Conservation (phyloP, 1,140 invertebrate genomes). For the Heliothis subflexa region DNA sequence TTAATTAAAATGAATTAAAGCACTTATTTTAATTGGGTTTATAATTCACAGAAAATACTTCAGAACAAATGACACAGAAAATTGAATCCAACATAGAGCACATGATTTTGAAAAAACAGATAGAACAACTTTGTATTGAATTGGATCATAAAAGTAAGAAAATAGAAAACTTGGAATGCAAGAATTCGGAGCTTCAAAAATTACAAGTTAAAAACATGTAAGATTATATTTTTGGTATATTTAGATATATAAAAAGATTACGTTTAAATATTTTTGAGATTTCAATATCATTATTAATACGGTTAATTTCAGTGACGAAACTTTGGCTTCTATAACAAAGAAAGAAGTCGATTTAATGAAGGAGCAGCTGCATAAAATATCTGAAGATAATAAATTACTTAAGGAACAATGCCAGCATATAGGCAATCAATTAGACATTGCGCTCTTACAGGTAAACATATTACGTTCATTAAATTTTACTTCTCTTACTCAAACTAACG, state of each 20-base stretch:
- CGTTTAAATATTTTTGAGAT: constrained; percentile 3
- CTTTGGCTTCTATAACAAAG: constrained; percentile 55
- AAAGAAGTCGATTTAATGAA: constrained; percentile 68
- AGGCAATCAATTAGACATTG: constrained; percentile 64
- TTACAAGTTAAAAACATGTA: constrained; percentile 68
- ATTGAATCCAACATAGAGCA: constrained; percentile 56
- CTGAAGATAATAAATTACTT: constrained; percentile 65
- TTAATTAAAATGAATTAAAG: background rate
- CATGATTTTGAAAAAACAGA: constrained; percentile 63
- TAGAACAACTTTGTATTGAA: constrained; percentile 60
- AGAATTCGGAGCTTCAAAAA: constrained; percentile 64
- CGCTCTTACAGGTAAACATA: constrained; percentile 59
- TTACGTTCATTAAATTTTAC: too few relatives aligned
- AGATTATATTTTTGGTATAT: constrained; percentile 36
- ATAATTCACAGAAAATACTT: constrained; percentile 37
- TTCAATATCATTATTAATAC: constrained; percentile 23
- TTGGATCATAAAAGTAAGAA: constrained; percentile 64
- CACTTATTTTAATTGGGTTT: too few relatives aligned
- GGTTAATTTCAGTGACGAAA: constrained; percentile 65
- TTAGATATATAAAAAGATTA: too few relatives aligned
- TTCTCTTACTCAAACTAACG: too few relatives aligned
- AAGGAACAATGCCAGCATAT: constrained; percentile 67
- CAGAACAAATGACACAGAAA: constrained; percentile 33
- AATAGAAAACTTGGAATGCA: constrained; percentile 61
- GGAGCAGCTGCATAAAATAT: constrained; percentile 60